phyloP scores from a whole-genome alignment of 2,888 invertebrate species.

The Phaedon cochleariae region DNA sequence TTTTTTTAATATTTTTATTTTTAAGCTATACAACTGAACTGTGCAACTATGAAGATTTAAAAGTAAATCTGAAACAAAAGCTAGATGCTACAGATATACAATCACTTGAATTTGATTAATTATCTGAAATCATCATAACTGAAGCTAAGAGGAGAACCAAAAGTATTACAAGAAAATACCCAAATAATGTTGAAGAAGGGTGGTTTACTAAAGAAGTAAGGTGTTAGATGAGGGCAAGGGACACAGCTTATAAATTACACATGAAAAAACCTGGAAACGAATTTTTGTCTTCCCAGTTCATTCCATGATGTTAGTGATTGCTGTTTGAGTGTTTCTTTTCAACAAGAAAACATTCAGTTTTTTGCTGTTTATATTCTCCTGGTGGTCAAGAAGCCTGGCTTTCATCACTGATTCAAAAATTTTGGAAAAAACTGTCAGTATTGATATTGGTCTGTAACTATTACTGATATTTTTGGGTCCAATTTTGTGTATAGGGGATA shows the following conservation, averaged over 20 bases:
- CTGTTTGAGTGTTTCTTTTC: too few relatives aligned
- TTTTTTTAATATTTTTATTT: too few relatives aligned
- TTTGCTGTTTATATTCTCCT: too few relatives aligned
- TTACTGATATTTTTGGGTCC: too few relatives aligned
- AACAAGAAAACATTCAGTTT: too few relatives aligned
- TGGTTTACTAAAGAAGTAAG: slow-evolving; percentile 18
- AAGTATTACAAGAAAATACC: slow-evolving; percentile 10
- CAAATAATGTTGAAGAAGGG: slow-evolving; percentile 13
- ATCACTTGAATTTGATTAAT: neutral
- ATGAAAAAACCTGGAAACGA: slow-evolving; percentile 4
- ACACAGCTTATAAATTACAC: slow-evolving; percentile 10
- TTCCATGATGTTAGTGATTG: too few relatives aligned
- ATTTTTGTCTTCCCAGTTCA: neutral
- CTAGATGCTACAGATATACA: slow-evolving; percentile 7
- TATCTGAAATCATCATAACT: neutral
- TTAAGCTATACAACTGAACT: slow-evolving; percentile 8
- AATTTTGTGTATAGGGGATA: too few relatives aligned
- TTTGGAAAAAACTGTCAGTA: too few relatives aligned
- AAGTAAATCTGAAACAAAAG: slow-evolving; percentile 7
- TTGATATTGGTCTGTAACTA: too few relatives aligned
- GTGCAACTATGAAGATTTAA: slow-evolving; percentile 1
- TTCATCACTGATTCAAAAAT: too few relatives aligned
- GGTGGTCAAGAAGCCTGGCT: too few relatives aligned
- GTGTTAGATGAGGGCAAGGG: slow-evolving; percentile 10
- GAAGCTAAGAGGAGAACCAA: slow-evolving; percentile 13